Conservation (phyloP, 35 echinoderm and acorn worm genomes). For the Amphiura filiformis region DNA sequence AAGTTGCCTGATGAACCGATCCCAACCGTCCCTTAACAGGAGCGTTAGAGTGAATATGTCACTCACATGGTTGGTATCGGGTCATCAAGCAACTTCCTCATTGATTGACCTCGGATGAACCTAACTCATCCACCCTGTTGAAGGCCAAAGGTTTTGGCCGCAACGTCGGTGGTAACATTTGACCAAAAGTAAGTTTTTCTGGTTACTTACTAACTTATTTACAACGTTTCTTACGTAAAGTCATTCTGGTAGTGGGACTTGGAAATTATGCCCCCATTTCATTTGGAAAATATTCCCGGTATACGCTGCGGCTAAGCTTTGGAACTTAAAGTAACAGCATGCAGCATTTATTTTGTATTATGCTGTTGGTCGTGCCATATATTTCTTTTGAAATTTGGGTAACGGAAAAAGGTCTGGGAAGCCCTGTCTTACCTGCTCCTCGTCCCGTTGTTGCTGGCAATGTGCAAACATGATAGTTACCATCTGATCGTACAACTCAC, state of each 20-base stretch:
- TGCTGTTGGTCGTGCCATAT: background rate
- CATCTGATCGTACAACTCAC: background rate
- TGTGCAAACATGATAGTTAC: background rate
- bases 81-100: no score
- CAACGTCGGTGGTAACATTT: no score
- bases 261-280: background rate
- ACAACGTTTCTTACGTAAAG: background rate
- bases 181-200: no score
- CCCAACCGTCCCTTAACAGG: no score
- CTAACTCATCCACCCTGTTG: no score
- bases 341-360: background rate
- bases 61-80: no score
- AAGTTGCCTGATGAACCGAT: no score
- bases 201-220: no score
- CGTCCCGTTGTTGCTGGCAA: background rate
- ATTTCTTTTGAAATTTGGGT: no score
- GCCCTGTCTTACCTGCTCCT: background rate
- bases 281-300: background rate
- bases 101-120: no score
- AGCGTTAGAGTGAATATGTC: no score
- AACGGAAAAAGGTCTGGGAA: background rate
- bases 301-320: background rate
- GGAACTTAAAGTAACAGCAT: background rate
- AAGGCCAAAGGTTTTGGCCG: no score
- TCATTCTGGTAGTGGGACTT: background rate